These are phyloP conservation scores for Drosophila nannoptera DNA, from an alignment of 1,140 invertebrate species.

Conservation along the genomic window DNA sequence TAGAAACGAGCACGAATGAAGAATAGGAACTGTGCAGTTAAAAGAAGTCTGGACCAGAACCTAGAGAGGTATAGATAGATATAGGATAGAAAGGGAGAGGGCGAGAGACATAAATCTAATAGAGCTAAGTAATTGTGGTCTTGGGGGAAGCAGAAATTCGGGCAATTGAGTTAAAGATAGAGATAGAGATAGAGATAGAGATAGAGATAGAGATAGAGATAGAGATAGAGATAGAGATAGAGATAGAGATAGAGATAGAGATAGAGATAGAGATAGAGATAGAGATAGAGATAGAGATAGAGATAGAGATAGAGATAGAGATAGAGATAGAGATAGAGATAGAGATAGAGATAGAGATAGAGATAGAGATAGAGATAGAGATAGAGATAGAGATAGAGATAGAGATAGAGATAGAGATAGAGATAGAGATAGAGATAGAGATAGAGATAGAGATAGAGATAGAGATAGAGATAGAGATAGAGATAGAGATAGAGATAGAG, in stretches of 20 bases:
- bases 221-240: slow-evolving; percentile 6
- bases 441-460: slow-evolving; percentile 6
- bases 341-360: slow-evolving; percentile 6
- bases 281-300: slow-evolving; percentile 4
- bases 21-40: slow-evolving; percentile 20
- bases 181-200: slow-evolving; percentile 5
- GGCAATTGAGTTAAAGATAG: neutral
- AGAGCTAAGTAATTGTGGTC: neutral
- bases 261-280: slow-evolving; percentile 8
- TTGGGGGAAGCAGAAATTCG: no score
- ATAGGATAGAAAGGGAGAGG: neutral
- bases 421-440: slow-evolving; percentile 6
- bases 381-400: slow-evolving; percentile 6
- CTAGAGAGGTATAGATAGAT: neutral
- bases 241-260: slow-evolving; percentile 8
- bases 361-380: slow-evolving; percentile 7
- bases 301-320: slow-evolving; percentile 8
- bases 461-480: slow-evolving; percentile 3
- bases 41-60: slow-evolving; percentile 22
- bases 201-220: slow-evolving; percentile 6
- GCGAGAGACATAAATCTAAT: neutral
- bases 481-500: slow-evolving; percentile 6
- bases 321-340: slow-evolving; percentile 3
- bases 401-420: slow-evolving; percentile 5
- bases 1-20: slow-evolving; percentile 39